Evolutionary conservation across 2,113 vertebrate species (phyloP).

Genomic region (Alaudala cheleensis): DNA sequence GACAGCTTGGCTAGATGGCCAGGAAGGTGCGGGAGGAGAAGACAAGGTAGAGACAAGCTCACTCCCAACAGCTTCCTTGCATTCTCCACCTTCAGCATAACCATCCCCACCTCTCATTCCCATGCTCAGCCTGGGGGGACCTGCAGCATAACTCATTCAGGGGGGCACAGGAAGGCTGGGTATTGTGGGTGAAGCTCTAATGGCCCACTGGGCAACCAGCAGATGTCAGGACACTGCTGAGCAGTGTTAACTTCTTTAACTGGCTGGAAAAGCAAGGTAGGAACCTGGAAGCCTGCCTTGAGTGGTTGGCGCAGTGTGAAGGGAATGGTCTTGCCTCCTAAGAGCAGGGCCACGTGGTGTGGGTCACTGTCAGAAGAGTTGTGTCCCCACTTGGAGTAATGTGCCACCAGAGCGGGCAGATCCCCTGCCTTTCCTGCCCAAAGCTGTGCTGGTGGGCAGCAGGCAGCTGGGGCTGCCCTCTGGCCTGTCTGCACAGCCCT

Average conservation of each 20-base stretch:
- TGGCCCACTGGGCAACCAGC: not conserved
- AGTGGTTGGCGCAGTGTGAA: not conserved
- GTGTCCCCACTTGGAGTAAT: not conserved
- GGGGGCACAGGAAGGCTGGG: not conserved
- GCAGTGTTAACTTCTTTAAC: not conserved
- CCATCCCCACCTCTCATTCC: not conserved
- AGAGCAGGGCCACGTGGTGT: fast-evolving
- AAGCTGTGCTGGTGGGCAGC: not conserved
- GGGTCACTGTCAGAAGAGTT: not conserved
- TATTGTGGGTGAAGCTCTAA: not conserved
- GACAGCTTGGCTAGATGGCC: not conserved
- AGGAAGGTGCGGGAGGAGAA: not conserved
- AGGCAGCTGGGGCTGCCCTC: not conserved
- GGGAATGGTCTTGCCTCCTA: not conserved
- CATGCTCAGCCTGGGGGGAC: not conserved
- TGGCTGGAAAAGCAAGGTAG: not conserved
- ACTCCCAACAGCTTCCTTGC: not conserved
- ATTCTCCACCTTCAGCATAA: not conserved
- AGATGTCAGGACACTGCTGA: not conserved
- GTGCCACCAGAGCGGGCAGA: not conserved
- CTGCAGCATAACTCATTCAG: not conserved
- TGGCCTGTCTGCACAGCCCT: not conserved
- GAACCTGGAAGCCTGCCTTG: not conserved
- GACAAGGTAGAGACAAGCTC: not conserved
- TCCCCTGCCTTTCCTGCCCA: not conserved